Base-by-base conservation (phyloP, 2,888 invertebrate species). In the Zaprionus obscuricornis region DNA sequence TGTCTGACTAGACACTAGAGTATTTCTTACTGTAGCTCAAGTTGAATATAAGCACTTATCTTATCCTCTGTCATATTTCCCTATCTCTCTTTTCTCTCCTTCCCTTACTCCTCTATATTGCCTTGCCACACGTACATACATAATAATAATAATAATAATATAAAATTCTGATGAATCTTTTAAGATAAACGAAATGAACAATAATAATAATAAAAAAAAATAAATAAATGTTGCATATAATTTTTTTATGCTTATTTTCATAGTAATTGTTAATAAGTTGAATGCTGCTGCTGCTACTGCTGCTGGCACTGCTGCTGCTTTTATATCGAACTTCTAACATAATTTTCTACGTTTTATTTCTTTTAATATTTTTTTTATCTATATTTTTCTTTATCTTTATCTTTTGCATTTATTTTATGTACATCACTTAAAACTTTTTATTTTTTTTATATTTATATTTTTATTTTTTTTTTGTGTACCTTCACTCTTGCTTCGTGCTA, bases 371-470 rank as follows among this genome's bases (percentile, higher is more conserved):
- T 11, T 17, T 36, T 40, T 43, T 27, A 37, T 67, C 46, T 60
- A 10, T 10, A 52, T 40, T 47, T 31, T 46, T 59, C 20, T 43
- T 31, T 24, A 16, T 27, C 37, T 33, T 10, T 20, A 11, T 64
- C 49, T 24, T 36, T 31, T 31, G 26, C 37, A 34, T 64, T 29
- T 37, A n/a, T 47, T 66, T 66, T 58, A 73, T 49, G 52, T 72
- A 74, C 78, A 74, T 66, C 84, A 79, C 81, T 77, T 83, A 59
- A 76, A 83, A 83, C 54, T 81, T 79, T 59, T 24, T 18, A 29
- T 47, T 31, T 46, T 59, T 18, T 43, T 31, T 24, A 16, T 27
- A 37, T 33, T 10, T 20, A 11, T 64, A 42, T 24, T 36, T 31
- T 31, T 39, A 34, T 64, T 29, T 37, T 8, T 47, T 66, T 66